Base-by-base conservation (phyloP, 2,797 vertebrate species). In the Varecia variegata region DNA sequence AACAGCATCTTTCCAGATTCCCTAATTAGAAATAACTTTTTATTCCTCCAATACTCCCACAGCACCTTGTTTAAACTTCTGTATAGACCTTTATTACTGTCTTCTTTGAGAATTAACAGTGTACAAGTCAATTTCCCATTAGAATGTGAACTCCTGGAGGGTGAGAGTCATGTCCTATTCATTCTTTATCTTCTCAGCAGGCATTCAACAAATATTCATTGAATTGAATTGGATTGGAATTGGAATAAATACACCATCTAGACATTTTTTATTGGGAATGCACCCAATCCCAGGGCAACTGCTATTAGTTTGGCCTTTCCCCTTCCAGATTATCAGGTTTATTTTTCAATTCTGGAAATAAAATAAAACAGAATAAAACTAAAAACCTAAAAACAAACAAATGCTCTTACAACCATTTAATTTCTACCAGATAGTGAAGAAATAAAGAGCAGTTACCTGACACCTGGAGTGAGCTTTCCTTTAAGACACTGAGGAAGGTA, bases 171-270 rank as follows among this genome's bases (percentile, higher is more conserved):
- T 54, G 23, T 76, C 62, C 86, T 95, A 93, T 76, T 93, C 62
- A 94, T 83, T 91, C 67, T 74, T 95, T 92, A 96, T 77, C 80
- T 96, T 80, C 81, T 90, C 85, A 93, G 54, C 58, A 93, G 52
- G 68, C 12, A 86, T 91, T 97, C 38, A 91, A 84, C 73, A 96
- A 96, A 92, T 92, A 93, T 89, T 91, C 92, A 52, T 93, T 94
- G 77, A 95, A 96, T n/a, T 94, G 62, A 94, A 88, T 52, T 90
- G 82, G 76, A 91, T 32, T 96, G 40, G 56, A 95, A 95, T 27
- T 65, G 65, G 32, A 96, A 88, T 50, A 96, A 96, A 92, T 3
- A 86, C 17, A 76, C 12, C 77, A 85, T 82, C 40, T 60, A 93
- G 13, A 65, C 38, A 93, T 86, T 93, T 93, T 89, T 91, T 94